Evolutionary conservation across 1,140 invertebrate genomes (phyloP).

Genomic region (Capitella teleta): DNA sequence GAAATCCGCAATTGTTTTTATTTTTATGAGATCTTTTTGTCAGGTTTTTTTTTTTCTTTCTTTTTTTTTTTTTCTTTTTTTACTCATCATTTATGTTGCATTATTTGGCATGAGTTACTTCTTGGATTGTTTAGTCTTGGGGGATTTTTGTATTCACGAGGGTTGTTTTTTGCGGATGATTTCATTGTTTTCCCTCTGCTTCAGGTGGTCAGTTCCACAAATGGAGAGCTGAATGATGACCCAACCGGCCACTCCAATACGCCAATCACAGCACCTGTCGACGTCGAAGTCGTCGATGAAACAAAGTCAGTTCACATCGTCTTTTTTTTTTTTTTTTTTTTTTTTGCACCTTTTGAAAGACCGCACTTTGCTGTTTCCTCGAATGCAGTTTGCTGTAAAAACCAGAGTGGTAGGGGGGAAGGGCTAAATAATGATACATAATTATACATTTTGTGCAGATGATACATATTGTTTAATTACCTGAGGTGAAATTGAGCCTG

Average conservation of each 20-base stretch:
- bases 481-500: not conserved
- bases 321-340: not conserved
- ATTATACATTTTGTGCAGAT: not conserved
- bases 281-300: constrained; percentile 66
- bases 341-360: not conserved
- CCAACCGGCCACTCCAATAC: constrained; percentile 85
- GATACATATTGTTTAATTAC: not conserved
- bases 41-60: not conserved
- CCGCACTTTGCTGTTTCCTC: not conserved
- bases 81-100: not conserved
- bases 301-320: constrained; percentile 43
- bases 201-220: constrained; percentile 93
- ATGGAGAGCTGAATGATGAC: constrained; percentile 90
- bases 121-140: not conserved
- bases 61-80: not conserved
- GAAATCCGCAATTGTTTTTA: not conserved
- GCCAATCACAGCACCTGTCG: constrained; percentile 81
- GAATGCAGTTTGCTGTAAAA: not conserved
- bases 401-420: not conserved
- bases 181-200: constrained; percentile 22
- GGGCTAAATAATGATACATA: not conserved
- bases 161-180: not conserved
- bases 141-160: not conserved
- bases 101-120: not conserved
- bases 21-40: not conserved